Evolutionary conservation across 2,797 vertebrate genomes (phyloP).

Genomic region (Rallus crepitans): DNA sequence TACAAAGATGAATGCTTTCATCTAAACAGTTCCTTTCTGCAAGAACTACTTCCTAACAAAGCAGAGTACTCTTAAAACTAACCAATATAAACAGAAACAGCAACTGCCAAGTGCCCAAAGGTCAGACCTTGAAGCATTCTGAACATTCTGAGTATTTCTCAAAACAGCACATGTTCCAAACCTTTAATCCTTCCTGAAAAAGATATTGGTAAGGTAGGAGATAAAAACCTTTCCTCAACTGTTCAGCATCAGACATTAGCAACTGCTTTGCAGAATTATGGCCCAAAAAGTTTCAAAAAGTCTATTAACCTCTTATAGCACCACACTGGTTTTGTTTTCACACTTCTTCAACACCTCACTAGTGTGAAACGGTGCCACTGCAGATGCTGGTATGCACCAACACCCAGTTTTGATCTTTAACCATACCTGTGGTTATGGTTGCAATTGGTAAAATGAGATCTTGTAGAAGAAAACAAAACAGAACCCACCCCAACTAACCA

Average conservation of each 20-base stretch:
- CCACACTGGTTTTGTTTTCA: not conserved
- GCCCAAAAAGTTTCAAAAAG: not conserved
- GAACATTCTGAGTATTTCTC: not conserved
- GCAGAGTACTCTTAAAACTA: not conserved
- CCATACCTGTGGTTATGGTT: not conserved
- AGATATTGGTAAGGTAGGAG: not conserved
- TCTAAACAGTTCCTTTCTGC: not conserved
- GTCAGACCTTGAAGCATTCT: not conserved
- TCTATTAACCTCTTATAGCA: not conserved
- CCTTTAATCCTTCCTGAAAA: not conserved
- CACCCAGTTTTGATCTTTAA: not conserved
- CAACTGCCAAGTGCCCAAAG: not conserved
- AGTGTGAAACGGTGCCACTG: not conserved
- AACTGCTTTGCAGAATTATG: not conserved
- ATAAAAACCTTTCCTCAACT: not conserved
- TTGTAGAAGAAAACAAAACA: not conserved
- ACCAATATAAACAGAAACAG: not conserved
- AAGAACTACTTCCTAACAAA: not conserved
- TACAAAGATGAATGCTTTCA: not conserved
- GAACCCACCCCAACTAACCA: too few relatives aligned
- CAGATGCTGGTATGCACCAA: not conserved
- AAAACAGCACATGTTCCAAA: not conserved
- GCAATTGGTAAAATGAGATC: not conserved
- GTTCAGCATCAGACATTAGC: not conserved
- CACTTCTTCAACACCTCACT: not conserved